phyloP scores from a whole-genome alignment of 2,888 invertebrate species.

The Thymelicus lineola region DNA sequence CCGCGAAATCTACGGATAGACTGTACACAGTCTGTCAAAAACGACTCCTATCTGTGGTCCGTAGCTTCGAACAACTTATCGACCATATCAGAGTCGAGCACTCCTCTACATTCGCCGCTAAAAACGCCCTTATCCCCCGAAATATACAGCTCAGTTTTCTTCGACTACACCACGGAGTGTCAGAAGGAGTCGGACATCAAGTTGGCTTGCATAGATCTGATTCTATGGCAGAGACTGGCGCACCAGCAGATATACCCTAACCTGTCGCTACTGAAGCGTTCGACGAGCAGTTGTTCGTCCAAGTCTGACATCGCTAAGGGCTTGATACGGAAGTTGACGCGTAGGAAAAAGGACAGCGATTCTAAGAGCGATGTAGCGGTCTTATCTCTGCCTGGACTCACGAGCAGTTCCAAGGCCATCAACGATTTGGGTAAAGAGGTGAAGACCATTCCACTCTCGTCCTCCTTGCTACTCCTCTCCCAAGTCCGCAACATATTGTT shows the following conservation, averaged over 20 bases:
- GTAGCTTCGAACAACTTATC: constrained; percentile 59
- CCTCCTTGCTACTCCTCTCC: constrained; percentile 69
- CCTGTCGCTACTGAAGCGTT: constrained; percentile 62
- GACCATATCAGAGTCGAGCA: constrained; percentile 70
- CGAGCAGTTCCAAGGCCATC: constrained; percentile 62
- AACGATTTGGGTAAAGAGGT: constrained; percentile 72
- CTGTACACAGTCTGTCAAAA: constrained; percentile 48
- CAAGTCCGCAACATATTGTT: constrained; percentile 68
- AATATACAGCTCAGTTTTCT: constrained; percentile 75
- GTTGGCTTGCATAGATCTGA: constrained; percentile 71
- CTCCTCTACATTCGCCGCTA: constrained; percentile 54
- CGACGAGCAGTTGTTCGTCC: constrained; percentile 57
- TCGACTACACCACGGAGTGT: constrained; percentile 63
- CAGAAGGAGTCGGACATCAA: constrained; percentile 60
- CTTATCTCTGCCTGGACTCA: constrained; percentile 68
- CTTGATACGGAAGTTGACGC: constrained; percentile 60
- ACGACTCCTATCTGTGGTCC: constrained; percentile 71
- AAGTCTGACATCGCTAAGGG: constrained; percentile 63
- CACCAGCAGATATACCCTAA: constrained; percentile 67
- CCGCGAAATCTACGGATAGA: constrained; percentile 53
- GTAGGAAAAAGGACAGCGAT: constrained; percentile 59
- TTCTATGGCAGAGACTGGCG: constrained; percentile 74
- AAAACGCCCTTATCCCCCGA: constrained; percentile 63
- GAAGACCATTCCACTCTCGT: constrained; percentile 66
- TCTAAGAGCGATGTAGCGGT: constrained; percentile 67